Evolutionary conservation across 2,797 vertebrate genomes (phyloP), one percentile per base, ranked within the genome.

Genomic region (Chromobotia macracanthus): DNA sequence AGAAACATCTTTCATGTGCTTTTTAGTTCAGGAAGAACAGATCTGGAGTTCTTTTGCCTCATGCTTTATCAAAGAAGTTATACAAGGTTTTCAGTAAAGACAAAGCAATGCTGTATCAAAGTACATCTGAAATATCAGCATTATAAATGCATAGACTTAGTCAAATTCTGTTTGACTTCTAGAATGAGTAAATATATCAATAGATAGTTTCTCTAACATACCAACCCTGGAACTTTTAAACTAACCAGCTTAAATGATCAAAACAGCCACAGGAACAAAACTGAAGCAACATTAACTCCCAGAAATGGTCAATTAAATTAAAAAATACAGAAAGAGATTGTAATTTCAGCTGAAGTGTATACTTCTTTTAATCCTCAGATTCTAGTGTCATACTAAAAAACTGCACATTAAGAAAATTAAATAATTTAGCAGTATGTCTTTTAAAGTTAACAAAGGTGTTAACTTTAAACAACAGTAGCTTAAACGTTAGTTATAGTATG

Each of bases 51-150:
- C n/a, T n/a, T n/a, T n/a, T n/a, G n/a, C n/a, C n/a, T n/a, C n/a
- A 91, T 92, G 89, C 91, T 94, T 93, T n/a, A n/a, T n/a, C n/a
- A n/a, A n/a, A n/a, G n/a, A n/a, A n/a, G n/a, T n/a, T n/a, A n/a
- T n/a, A n/a, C 92, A 93, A 53, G n/a, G 23, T 56, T 21, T 16
- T 56, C 4, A 23, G 53, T 21, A 13, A 56, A 44, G 35, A 66
- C 18, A 66, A 66, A 85, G 89, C 77, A 84, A 83, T 89, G 85
- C 86, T 84, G 84, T 88, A 87, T 89, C 86, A 91, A 94, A 92
- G 88, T 91, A 92, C 86, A 86, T 91, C 95, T 89, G 94, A 95
- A 97, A 96, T 95, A 95, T 93, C 94, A 89, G 88, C 93, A 56
- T 94, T 95, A 88, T 93, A 91, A 94, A 93, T 95, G 94, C 93